These are phyloP conservation scores for Eupithecia centaureata DNA, from an alignment of 2,888 invertebrate species.

Conservation along the genomic window DNA sequence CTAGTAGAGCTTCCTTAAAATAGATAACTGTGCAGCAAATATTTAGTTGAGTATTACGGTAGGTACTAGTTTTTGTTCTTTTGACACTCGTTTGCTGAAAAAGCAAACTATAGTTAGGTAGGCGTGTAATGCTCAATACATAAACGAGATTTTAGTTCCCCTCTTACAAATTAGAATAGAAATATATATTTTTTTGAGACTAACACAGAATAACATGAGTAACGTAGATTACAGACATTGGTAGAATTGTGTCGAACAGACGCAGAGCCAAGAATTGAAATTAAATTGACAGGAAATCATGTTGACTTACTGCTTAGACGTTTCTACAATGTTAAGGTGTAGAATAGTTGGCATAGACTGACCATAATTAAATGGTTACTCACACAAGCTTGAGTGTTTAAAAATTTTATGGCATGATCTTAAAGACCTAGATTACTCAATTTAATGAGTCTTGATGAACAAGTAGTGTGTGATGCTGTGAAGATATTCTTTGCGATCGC, in stretches of 20 bases:
- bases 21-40: background rate
- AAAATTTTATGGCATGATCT: conserved; percentile 17
- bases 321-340: conserved; percentile 6
- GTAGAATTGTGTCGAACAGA: no score
- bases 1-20: background rate
- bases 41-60: no score
- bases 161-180: no score
- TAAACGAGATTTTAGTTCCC: background rate
- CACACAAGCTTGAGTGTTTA: conserved; percentile 9
- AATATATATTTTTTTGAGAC: no score
- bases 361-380: conserved; percentile 17
- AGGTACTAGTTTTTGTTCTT: background rate
- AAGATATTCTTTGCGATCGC: background rate
- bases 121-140: background rate
- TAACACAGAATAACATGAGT: no score
- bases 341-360: background rate
- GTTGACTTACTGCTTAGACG: background rate
- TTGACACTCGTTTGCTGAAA: background rate
- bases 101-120: background rate
- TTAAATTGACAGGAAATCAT: background rate
- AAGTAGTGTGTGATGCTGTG: conserved; percentile 13
- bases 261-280: no score
- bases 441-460: conserved; percentile 12
- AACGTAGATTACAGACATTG: no score
- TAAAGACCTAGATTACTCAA: conserved; percentile 15